A percentile compares a stretch with the other conserved stretches of the same genome.
Evolutionary conservation across 1,140 invertebrate genomes (phyloP).

Genomic region (Drosophila ercepeae): DNA sequence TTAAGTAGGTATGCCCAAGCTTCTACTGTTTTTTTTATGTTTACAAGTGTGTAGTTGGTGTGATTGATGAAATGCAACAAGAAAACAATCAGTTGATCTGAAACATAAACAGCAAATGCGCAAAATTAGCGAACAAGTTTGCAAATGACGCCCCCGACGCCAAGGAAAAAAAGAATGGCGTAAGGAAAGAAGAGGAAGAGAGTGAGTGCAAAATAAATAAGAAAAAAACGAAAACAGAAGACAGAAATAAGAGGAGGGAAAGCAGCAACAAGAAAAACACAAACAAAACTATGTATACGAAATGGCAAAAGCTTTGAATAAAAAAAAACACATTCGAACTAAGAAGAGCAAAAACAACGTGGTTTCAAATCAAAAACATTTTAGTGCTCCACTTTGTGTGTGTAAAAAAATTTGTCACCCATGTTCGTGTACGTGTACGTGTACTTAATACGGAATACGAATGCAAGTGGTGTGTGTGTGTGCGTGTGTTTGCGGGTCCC

Average conservation of each 20-base stretch:
- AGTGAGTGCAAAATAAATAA: conserved; percentile 62
- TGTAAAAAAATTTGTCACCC: conserved; percentile 16
- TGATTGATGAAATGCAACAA: conserved; percentile 4
- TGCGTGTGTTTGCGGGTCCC: conserved; percentile 33
- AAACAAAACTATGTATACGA: conserved; percentile 16
- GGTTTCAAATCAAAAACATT: conserved; percentile 29
- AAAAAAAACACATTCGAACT: conserved; percentile 30
- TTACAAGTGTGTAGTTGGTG: background rate
- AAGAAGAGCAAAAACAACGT: conserved; percentile 17
- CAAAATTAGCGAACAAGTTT: conserved; percentile 27
- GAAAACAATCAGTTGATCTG: too few relatives aligned
- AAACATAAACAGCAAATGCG: conserved; percentile 18
- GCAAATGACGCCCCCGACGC: conserved; percentile 60
- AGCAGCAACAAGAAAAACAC: conserved; percentile 31
- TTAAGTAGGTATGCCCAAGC: background rate
- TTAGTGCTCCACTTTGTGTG: conserved; percentile 28
- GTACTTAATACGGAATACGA: background rate
- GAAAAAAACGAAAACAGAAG: too few relatives aligned
- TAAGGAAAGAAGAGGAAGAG: conserved; percentile 30
- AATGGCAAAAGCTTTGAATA: too few relatives aligned
- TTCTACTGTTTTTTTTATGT: background rate
- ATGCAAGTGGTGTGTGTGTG: background rate
- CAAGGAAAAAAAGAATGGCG: conserved; percentile 13
- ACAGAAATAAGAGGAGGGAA: conserved; percentile 32
- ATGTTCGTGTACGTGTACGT: conserved; percentile 6